Evolutionary conservation across 2,888 invertebrate species (phyloP).

Genomic region (Cerceris ruficornis): DNA sequence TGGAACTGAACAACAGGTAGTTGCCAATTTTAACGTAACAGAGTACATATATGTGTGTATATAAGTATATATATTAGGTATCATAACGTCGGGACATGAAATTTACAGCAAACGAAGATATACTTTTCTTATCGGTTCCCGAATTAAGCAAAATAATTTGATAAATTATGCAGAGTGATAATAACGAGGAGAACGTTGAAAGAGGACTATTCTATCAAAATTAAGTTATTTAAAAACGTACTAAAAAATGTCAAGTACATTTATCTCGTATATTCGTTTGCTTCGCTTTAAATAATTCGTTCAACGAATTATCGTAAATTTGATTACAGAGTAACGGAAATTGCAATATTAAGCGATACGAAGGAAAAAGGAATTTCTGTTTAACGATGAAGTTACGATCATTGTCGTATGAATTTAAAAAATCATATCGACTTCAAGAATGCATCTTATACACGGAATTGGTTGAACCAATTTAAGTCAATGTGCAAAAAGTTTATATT

Average conservation of each 20-base stretch:
- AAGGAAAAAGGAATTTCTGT: background rate
- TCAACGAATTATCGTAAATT: too few relatives aligned
- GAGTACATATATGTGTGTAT: background rate
- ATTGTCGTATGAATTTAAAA: constrained; percentile 4
- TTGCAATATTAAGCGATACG: too few relatives aligned
- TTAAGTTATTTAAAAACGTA: background rate
- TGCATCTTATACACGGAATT: constrained; percentile 4
- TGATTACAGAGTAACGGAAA: too few relatives aligned
- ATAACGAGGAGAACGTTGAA: background rate
- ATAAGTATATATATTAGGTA: background rate
- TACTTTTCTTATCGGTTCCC: background rate
- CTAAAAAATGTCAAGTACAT: background rate
- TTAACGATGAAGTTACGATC: background rate
- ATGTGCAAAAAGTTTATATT: constrained; percentile 23
- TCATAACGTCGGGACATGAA: background rate
- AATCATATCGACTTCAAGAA: constrained; percentile 27
- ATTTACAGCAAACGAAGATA: background rate
- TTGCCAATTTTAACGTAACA: background rate
- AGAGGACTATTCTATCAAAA: background rate
- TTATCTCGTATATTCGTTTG: background rate
- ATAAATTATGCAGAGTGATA: constrained; percentile 2
- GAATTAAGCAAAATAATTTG: background rate
- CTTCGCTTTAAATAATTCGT: too few relatives aligned
- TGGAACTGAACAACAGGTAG: background rate
- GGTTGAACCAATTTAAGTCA: constrained; percentile 36